Conservation (phyloP, 1,140 invertebrate genomes). For the Drosophila persimilis region DNA sequence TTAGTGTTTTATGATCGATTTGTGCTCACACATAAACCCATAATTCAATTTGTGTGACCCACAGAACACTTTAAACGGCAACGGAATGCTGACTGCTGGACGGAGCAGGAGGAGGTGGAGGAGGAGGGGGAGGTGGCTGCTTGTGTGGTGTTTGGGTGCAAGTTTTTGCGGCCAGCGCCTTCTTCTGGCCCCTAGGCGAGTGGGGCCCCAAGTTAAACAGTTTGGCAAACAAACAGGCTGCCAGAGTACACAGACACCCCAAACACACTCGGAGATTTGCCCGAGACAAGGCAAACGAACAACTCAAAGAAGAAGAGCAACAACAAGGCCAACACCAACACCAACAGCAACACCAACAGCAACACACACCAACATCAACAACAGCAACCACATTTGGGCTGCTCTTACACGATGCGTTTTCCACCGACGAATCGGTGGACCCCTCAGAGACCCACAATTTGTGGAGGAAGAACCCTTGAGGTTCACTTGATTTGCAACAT, state of each 20-base stretch:
- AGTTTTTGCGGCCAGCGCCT: constrained; percentile 56
- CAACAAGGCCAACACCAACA: constrained; percentile 5
- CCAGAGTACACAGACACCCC: constrained; percentile 58
- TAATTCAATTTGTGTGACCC: constrained; percentile 72
- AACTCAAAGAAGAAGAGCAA: constrained; percentile 32
- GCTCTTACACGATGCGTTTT: no score
- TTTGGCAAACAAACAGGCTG: constrained; percentile 58
- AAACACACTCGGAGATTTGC: constrained; percentile 32
- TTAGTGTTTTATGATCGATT: constrained; percentile 81
- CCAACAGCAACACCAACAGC: no score
- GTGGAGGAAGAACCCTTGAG: no score
- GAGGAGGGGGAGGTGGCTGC: background rate
- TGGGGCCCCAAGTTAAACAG: constrained; percentile 65
- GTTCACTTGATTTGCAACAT: no score
- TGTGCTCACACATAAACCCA: constrained; percentile 67
- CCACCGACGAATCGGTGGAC: no score
- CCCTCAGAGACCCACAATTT: no score
- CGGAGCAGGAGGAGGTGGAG: background rate
- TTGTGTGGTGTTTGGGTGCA: constrained; percentile 47
- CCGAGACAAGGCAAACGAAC: constrained; percentile 9
- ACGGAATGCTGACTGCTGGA: constrained; percentile 4
- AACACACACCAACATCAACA: background rate
- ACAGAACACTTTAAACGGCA: constrained; percentile 43
- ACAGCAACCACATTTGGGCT: no score
- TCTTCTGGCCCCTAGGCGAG: constrained; percentile 27